Percentiles rank a stretch among this genome's conserved stretches.
These are phyloP conservation scores for Listronotus oregonensis DNA, from an alignment of 1,140 invertebrate species.

Conservation along the genomic window DNA sequence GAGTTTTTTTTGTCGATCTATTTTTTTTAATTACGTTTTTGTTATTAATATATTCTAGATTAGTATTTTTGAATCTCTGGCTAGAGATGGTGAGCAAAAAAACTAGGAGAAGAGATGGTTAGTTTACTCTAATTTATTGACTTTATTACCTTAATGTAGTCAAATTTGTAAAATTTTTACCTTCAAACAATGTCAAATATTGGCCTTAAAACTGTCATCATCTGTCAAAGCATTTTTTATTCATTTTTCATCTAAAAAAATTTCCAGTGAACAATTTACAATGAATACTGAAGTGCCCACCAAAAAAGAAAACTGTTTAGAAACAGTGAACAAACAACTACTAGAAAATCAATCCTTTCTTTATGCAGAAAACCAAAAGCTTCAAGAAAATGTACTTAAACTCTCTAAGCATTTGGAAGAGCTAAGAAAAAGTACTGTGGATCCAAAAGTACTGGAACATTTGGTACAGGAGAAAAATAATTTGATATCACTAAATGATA, in stretches of 20 bases:
- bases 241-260: slow-evolving; percentile 22
- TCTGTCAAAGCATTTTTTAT: slow-evolving; percentile 17
- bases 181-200: slow-evolving; percentile 2
- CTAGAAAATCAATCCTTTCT: slow-evolving; percentile 40
- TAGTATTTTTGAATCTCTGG: too few relatives aligned
- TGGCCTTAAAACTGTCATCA: slow-evolving; percentile 24
- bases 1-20: too few relatives aligned
- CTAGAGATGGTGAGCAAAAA: too few relatives aligned
- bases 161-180: too few relatives aligned
- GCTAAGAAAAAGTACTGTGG: slow-evolving; percentile 19
- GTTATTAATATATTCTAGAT: too few relatives aligned
- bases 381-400: slow-evolving; percentile 33
- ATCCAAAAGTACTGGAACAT: slow-evolving; percentile 31
- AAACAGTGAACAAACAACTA: slow-evolving; percentile 31
- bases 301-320: not conserved
- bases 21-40: too few relatives aligned
- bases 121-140: too few relatives aligned
- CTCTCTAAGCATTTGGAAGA: slow-evolving; percentile 36
- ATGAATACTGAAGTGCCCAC: slow-evolving; percentile 20
- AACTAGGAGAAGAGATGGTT: too few relatives aligned
- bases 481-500: slow-evolving; percentile 31
- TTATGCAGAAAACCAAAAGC: slow-evolving; percentile 35
- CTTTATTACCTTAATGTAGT: too few relatives aligned
- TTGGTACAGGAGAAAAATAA: slow-evolving; percentile 33
- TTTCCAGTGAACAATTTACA: slow-evolving; percentile 25